These are phyloP conservation scores for Kobus ellipsiprymnus DNA, from an alignment of 2,113 vertebrate genomes.

Conservation along the genomic window DNA sequence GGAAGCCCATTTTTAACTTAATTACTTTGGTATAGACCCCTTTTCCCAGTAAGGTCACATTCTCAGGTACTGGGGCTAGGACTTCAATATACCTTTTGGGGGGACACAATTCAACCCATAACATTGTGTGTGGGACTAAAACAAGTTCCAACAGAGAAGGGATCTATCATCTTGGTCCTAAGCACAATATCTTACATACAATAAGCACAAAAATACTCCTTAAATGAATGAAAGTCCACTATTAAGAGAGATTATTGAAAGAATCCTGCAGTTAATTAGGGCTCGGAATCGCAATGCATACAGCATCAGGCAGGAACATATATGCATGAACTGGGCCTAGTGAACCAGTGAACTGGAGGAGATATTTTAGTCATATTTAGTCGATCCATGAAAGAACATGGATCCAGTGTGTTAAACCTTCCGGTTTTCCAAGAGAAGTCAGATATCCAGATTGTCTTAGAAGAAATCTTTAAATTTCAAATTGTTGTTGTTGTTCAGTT, in stretches of 20 bases:
- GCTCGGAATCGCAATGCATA: neutral
- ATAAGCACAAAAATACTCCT: neutral
- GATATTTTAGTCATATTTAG: neutral
- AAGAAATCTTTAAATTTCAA: neutral
- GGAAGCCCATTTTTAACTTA: neutral
- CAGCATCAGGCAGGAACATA: neutral
- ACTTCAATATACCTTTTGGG: neutral
- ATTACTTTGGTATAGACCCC: neutral
- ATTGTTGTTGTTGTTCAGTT: neutral
- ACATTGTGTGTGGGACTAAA: neutral
- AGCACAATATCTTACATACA: neutral
- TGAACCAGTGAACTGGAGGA: neutral
- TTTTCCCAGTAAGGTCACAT: neutral
- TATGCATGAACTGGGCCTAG: rapidly evolving
- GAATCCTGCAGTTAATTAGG: neutral
- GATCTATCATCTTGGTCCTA: neutral
- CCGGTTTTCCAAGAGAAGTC: neutral
- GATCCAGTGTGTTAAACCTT: neutral
- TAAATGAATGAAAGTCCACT: neutral
- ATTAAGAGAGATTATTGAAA: neutral
- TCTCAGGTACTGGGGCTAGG: neutral
- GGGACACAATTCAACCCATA: neutral
- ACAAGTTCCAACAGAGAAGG: neutral
- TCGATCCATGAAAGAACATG: neutral
- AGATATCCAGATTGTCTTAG: neutral